Evolutionary conservation across 2,113 vertebrate genomes (phyloP), one percentile per base, ranked within the genome.

Genomic region (Aldabrachelys gigantea): DNA sequence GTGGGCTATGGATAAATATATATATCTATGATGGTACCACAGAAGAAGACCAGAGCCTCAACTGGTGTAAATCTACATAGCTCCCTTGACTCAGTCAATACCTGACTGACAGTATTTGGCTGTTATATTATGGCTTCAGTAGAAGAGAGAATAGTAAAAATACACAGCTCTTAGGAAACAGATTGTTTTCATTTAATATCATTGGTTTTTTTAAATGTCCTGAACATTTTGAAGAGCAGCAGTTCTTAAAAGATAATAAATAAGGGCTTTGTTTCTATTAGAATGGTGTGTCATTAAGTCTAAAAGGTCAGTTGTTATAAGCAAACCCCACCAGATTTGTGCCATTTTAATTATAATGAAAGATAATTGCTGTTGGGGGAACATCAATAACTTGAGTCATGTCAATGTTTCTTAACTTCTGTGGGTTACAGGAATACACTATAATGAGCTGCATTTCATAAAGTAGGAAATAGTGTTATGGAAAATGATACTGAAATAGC

Each of bases 351-450:
- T 94, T 59, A 72, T 65, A 54, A 38, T 21, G 81, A n/a, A 38
- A 35, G 35, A 90, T 76, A 89, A 95, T 94, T 92, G 72, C 16
- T 89, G 4, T 85, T 27, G 85, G 89, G 88, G 57, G 31, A 92
- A 91, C 91, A 87, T 85, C 49, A 50, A 25, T 87, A 85, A 82
- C 56, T 65, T n/a, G 35, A 38, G 86, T 57, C 47, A 80, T 41
- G 89, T 87, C 84, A 82, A 82, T 95, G 94, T 94, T 97, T 94
- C 54, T 69, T 94, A 54, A 92, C 53, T 89, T 92, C 87, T 84
- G 44, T 82, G 19, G n/a, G 87, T 95, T 83, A 72, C 59, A 93
- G 85, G 84, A 92, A 83, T 41, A 27, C 6, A 3, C 8, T 87
- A 31, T 53, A 5, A 94, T 93, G 5, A 21, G 76, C 27, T 91